phyloP scores from a whole-genome alignment of 1,140 invertebrate genomes.

The Drosophila neocordata region DNA sequence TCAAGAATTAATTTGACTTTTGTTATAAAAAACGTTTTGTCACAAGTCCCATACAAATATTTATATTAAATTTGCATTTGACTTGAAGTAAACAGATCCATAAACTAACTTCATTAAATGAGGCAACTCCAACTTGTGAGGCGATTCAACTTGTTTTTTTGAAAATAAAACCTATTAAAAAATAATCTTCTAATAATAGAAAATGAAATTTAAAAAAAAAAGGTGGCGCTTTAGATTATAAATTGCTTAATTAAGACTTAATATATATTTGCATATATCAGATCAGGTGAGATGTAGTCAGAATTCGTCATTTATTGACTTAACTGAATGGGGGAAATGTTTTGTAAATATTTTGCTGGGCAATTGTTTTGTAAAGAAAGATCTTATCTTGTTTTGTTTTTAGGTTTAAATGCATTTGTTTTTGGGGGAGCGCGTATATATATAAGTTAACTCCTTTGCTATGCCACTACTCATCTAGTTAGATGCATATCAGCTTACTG shows the following conservation, averaged over 20 bases:
- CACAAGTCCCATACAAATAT: too few species aligned
- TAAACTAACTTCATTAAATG: conserved; percentile 18
- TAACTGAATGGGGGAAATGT: neutral
- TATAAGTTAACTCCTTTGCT: neutral
- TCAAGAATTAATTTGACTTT: neutral
- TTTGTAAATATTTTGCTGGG: neutral
- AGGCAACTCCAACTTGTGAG: too few species aligned
- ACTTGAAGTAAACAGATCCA: conserved; percentile 21
- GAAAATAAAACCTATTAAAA: too few species aligned
- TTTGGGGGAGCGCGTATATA: neutral
- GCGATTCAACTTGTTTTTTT: too few species aligned
- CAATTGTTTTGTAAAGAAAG: neutral
- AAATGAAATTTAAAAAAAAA: too few species aligned
- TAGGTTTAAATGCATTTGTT: neutral
- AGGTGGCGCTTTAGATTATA: too few species aligned
- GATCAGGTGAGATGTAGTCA: neutral
- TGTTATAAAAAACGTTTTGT: too few species aligned
- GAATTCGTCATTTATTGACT: neutral
- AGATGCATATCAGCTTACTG: conserved; percentile 11
- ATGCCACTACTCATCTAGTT: neutral
- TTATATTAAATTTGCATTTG: conserved; percentile 6
- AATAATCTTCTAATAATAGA: too few species aligned
- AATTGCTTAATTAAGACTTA: too few species aligned
- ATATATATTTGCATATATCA: neutral
- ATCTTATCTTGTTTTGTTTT: conserved; percentile 2